A percentile compares a stretch with the other conserved stretches of the same genome.
Evolutionary conservation across 2,888 invertebrate species (phyloP).

Genomic region (Tiliacea aurago): DNA sequence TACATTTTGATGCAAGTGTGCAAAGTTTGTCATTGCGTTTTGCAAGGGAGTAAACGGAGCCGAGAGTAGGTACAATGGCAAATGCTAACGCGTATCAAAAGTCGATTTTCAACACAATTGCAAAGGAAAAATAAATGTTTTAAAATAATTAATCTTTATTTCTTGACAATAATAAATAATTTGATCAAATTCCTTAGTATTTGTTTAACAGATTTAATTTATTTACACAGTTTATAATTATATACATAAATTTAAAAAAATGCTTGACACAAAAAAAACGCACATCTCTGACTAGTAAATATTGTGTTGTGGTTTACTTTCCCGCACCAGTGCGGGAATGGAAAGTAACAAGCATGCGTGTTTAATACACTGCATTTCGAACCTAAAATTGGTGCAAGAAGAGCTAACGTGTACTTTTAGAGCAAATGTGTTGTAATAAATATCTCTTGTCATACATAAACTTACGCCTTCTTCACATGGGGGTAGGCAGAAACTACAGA

Average conservation of each 20-base stretch:
- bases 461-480: neutral
- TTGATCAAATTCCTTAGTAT: neutral
- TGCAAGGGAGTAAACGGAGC: too few species aligned
- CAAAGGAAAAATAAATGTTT: neutral
- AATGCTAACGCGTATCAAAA: neutral
- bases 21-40: neutral
- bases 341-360: neutral
- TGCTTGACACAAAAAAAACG: neutral
- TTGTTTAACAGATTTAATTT: neutral
- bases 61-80: neutral
- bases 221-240: neutral
- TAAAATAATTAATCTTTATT: neutral
- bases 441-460: too few species aligned
- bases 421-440: slow-evolving; percentile 1
- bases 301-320: neutral
- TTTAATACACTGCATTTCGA: neutral
- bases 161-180: neutral
- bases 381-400: neutral
- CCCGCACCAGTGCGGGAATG: neutral
- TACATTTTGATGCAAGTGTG: neutral
- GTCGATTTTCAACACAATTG: neutral
- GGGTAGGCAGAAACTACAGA: neutral
- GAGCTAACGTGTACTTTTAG: too few species aligned
- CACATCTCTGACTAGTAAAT: neutral
- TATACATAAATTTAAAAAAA: too few species aligned